Conservation (phyloP, 2,888 invertebrate species). For the Athalia cordata region DNA sequence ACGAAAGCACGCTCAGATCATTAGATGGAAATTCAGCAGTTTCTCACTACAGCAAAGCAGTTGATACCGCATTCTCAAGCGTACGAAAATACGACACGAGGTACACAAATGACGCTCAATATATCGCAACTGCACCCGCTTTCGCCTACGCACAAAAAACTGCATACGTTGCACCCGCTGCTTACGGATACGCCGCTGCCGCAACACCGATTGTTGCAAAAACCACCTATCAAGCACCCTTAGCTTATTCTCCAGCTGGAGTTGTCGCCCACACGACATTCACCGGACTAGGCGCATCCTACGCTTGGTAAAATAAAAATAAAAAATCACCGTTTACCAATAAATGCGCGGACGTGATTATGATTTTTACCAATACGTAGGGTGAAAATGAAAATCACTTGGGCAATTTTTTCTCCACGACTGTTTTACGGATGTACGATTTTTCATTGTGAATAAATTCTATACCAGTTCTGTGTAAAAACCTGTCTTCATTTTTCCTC, state of each 20-base stretch:
- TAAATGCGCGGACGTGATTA: not conserved
- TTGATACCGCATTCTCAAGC: conserved; percentile 78
- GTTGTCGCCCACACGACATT: conserved; percentile 70
- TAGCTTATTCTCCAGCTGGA: conserved; percentile 48
- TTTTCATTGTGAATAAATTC: too few species aligned
- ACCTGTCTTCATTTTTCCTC: too few species aligned
- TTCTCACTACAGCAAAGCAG: conserved; percentile 77
- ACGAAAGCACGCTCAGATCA: conserved; percentile 77
- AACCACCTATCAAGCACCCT: conserved; percentile 49
- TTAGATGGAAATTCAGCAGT: conserved; percentile 76
- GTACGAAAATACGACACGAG: conserved; percentile 74
- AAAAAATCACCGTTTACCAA: not conserved
- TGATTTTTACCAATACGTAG: not conserved
- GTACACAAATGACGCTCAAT: conserved; percentile 44
- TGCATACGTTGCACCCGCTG: conserved; percentile 55
- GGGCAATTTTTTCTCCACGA: too few species aligned
- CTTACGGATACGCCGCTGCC: conserved; percentile 60
- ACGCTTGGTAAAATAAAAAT: conserved; percentile 77
- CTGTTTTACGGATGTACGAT: too few species aligned
- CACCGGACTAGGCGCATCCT: conserved; percentile 79
- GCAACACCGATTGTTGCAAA: conserved; percentile 47
- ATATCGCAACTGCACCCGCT: conserved; percentile 59
- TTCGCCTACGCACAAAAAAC: conserved; percentile 54
- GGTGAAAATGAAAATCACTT: not conserved
- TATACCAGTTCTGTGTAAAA: too few species aligned